These are phyloP conservation scores for Panorpa germanica DNA, from an alignment of 2,888 invertebrate genomes.

Conservation along the genomic window DNA sequence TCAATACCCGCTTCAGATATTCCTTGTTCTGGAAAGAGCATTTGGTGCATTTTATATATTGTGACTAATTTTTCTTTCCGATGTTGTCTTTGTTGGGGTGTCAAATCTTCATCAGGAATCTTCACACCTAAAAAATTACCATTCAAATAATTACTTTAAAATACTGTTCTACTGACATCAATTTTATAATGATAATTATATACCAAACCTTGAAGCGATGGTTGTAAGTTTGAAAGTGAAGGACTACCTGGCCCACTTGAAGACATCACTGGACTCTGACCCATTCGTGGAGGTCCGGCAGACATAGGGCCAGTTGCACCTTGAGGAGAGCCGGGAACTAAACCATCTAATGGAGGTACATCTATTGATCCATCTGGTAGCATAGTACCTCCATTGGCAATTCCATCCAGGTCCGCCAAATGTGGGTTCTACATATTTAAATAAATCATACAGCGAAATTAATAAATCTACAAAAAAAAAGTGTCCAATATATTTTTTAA, in stretches of 20 bases:
- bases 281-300: conserved; percentile 17
- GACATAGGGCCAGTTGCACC: conserved; percentile 11
- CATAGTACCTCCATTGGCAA: conserved; percentile 19
- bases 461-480: too few relatives aligned
- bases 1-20: conserved; percentile 15
- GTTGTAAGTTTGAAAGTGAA: conserved; percentile 30
- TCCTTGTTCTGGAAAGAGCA: conserved; percentile 68
- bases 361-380: conserved; percentile 6
- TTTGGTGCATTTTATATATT: conserved; percentile 75
- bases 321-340: conserved; percentile 11
- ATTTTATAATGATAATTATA: too few relatives aligned
- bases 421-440: conserved; percentile 17
- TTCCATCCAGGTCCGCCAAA: conserved; percentile 22
- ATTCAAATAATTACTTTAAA: conserved; percentile 1
- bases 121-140: conserved; percentile 46
- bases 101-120: conserved; percentile 89
- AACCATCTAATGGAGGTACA: background rate
- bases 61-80: conserved; percentile 86
- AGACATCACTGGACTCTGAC: conserved; percentile 22
- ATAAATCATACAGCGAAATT: too few relatives aligned
- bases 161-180: background rate
- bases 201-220: conserved; percentile 33
- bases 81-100: conserved; percentile 87
- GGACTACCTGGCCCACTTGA: conserved; percentile 27
- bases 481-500: too few relatives aligned